Evolutionary conservation across 2,797 vertebrate species (phyloP), one percentile per base, ranked within the genome.

Genomic region (Lagocephalus sceleratus): DNA sequence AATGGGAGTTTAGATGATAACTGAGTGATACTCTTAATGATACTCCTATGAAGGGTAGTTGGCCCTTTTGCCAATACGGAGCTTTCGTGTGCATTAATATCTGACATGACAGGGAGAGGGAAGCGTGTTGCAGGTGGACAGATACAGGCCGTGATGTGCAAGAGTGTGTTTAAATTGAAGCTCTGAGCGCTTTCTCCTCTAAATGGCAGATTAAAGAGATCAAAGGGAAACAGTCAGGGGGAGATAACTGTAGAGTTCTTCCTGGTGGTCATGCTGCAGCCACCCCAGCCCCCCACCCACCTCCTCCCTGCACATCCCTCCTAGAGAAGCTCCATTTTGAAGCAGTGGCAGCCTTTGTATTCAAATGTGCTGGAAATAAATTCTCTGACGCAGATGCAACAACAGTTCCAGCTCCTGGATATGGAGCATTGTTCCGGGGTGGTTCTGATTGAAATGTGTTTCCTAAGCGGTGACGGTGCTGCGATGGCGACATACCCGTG

Each of bases 171-270:
- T 35, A 35, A 12, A 35, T 35, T 21, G 52, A 67, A 67, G 73
- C 75, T 67, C 46, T 60, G 60, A 63, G 40, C 52, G 55, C 66
- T 75, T 79, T 77, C 60, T 74, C 79, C 66, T 84, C 78, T 73
- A 83, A 86, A 84, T 35, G 72, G 80, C 52, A 82, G 84, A 86
- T 86, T 85, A 86, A 53, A 21, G 50, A 63, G 79, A 87, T 89
- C 80, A 88, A 86, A 85, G 78, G 40, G 51, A 76, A 66, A 22
- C 73, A 46, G 66, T 66, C 71, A 59, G 66, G 77, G 78, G 63
- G 57, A 80, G 77, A 84, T 81, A 75, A 74, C 51, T 79, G 68
- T 64, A 43, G 68, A 67, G 57, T 68, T 83, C 64, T 81, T 75
- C 79, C 84, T 76, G 58, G 63, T 69, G 83, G 81, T 75, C 74